Conservation (phyloP, 2,797 vertebrate genomes). For the Bufotes viridis region DNA sequence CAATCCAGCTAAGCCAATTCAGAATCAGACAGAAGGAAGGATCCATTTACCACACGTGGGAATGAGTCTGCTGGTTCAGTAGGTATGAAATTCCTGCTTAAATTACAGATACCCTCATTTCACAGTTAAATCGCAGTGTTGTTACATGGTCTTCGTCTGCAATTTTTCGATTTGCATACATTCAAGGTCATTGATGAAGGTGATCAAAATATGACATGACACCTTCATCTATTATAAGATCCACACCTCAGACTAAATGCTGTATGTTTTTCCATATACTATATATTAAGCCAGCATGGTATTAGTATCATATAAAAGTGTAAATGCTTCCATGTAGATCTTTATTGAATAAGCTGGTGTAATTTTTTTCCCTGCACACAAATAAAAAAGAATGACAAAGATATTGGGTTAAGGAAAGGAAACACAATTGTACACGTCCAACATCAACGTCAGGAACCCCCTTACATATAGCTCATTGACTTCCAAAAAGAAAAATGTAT, state of each 20-base stretch:
- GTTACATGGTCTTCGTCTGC: conserved; percentile 67
- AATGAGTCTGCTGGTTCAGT: conserved; percentile 65
- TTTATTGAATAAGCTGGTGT: too few relatives aligned
- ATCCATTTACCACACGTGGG: conserved; percentile 55
- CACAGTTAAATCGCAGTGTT: conserved; percentile 73
- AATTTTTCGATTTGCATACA: conserved; percentile 74
- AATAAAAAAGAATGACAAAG: too few relatives aligned
- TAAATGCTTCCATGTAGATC: too few relatives aligned
- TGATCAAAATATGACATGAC: conserved; percentile 71
- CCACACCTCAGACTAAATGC: neutral
- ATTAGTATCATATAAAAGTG: neutral
- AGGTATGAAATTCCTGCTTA: conserved; percentile 76
- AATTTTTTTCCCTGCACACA: too few relatives aligned
- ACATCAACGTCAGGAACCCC: too few relatives aligned
- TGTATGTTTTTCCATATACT: conserved; percentile 58
- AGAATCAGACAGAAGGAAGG: conserved; percentile 43
- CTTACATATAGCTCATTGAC: too few relatives aligned
- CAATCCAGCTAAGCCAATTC: conserved; percentile 1
- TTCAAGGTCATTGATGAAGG: conserved; percentile 74
- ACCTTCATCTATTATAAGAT: conserved; percentile 62
- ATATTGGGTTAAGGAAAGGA: too few relatives aligned
- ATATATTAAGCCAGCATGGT: neutral
- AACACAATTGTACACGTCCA: too few relatives aligned
- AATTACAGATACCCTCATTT: conserved; percentile 70
- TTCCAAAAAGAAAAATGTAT: too few relatives aligned